Evolutionary conservation across 1,140 invertebrate genomes (phyloP), one percentile per base, ranked within the genome.

Genomic region (Luehdorfia chinensis): DNA sequence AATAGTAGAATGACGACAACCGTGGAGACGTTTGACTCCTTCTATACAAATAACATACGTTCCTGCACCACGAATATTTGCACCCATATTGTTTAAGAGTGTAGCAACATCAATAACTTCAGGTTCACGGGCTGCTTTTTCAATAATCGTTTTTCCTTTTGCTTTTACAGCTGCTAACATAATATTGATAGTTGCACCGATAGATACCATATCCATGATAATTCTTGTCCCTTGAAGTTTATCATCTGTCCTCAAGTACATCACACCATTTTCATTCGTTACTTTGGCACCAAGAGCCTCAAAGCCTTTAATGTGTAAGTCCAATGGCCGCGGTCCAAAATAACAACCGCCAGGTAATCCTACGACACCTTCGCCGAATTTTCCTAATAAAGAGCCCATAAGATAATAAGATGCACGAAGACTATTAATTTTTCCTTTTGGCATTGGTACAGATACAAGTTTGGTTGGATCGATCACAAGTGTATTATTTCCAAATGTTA

Each of bases 41-140:
- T 23, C 13, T 6, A 50, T 50, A 1, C 1, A 7, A 2, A 50
- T 41, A 0, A 2, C 43, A 14, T 43, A 8, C 5, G 51, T 59
- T 19, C 60, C 67, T 15, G 50, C 53, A 9, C 55, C 58, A 1
- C 37, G n/a, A 39, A 73, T 66, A 18, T 66, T 58, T n/a, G 67
- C 69, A 28, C 69, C 67, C 52, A 73, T 54, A 8, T 37, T 57
- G 16, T 50, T 58, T 15, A 73, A 51, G 43, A 66, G 50, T 8
- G 59, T 43, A 3, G 49, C 50, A 9, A 63, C 32, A 43, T 72
- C 50, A 27, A 60, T 36, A 12, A 74, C 45, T 52, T 74, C 64
- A 9, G 66, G 70, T 49, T 74, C 70, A n/a, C 34, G 27, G 8
- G 70, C 65, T 7, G 65, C 70, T 44, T 74, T 74, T 14, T 64